Conservation (phyloP, 1,140 invertebrate genomes). For the Zaprionus nigranus region DNA sequence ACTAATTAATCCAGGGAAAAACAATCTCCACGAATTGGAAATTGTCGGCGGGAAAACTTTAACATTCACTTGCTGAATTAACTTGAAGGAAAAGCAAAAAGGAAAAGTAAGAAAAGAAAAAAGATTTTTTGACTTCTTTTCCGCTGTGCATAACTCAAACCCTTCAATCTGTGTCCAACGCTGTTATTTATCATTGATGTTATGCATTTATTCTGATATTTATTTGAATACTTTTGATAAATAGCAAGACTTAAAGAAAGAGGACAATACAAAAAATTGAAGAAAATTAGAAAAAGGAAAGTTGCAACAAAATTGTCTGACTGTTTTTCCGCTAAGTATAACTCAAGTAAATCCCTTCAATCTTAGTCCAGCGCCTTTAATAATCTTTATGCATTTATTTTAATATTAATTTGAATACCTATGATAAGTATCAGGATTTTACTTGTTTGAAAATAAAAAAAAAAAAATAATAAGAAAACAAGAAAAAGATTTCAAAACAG, state of each 20-base stretch:
- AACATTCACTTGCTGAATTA: neutral
- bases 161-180: neutral
- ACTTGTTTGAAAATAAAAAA: neutral
- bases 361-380: too few species aligned
- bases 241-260: conserved; percentile 1
- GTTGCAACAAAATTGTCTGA: too few species aligned
- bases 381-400: neutral
- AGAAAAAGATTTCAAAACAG: too few species aligned
- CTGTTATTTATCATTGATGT: neutral
- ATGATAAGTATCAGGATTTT: neutral
- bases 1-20: conserved; percentile 1
- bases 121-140: neutral
- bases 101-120: neutral
- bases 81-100: neutral
- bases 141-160: neutral
- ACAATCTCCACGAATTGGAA: neutral
- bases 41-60: neutral
- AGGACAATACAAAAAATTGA: too few species aligned
- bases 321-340: too few species aligned
- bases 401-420: neutral
- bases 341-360: too few species aligned
- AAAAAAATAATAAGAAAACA: neutral
- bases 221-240: conserved; percentile 23
- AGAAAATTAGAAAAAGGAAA: too few species aligned
- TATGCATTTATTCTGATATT: neutral